Base-by-base conservation (phyloP, 1,140 invertebrate genomes). In the Oryctes rhinoceros region DNA sequence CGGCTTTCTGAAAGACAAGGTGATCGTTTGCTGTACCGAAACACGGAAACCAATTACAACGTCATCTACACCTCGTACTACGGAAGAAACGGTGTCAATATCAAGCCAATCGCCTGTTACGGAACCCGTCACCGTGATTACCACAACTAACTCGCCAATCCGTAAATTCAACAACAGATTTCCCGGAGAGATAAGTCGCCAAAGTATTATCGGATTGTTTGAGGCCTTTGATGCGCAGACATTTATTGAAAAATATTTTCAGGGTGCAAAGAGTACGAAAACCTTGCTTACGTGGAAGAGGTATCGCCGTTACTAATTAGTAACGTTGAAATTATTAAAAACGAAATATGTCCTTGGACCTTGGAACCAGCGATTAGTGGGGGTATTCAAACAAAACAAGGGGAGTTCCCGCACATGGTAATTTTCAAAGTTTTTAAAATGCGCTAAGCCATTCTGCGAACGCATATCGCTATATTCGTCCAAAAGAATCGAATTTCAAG, bases 331-430 rank as follows among this genome's bases (percentile, higher is more conserved):
- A 71, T 35, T 9, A 37, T 35, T 11, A 71, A 71, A 24, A 35
- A 7, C 11, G 65, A 24, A 35, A 71, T 35, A 30, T 71, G 65
- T 37, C 65, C 65, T 13, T 71, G 65, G 65, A 24, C 7, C 2
- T 20, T 37, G 3, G 7, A 11, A 71, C 39, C 47, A n/a, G 11
- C 30, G 15, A 62, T 79, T 30, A 35, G 20, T 48, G 78, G 78
- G 9, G 78, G 78, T 18, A 30, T 6, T 4, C 0, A 37, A 71
- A 39, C 78, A 3, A 30, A 44, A 10, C 35, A 35, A 3, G 53
- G 65, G 13, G 78, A 79, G 44, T 79, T 79, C 18, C 62, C 78
- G 4, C 78, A 79, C 44, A 79, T 79, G 78, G 65, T 71, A 71
- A 35, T 71, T 13, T 35, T 71, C 1, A 24, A 35, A 35, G 1